Conservation (phyloP, 1,140 invertebrate genomes). For the Megalopta genalis region DNA sequence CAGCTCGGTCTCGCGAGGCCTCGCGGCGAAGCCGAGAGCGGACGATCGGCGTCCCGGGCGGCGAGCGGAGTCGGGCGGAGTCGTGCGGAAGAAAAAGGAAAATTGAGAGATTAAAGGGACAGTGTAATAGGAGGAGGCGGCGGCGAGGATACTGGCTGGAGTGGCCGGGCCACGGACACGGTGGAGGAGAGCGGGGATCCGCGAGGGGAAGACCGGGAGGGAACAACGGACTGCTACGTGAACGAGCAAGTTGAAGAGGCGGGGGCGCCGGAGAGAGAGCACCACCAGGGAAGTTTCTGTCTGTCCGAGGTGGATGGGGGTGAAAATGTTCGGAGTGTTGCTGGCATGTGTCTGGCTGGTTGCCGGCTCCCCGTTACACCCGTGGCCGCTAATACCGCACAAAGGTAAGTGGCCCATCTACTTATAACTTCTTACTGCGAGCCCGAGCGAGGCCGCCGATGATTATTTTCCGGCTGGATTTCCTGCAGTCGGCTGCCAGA, state of each 20-base stretch:
- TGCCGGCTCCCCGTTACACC: slow-evolving; percentile 62
- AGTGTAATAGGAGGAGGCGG: not conserved
- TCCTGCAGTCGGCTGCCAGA: too few relatives aligned
- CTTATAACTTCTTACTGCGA: slow-evolving; percentile 30
- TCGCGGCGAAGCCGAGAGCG: too few relatives aligned
- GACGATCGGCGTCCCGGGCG: too few relatives aligned
- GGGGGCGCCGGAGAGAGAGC: slow-evolving; percentile 26
- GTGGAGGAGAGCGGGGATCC: not conserved
- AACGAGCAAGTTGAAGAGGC: slow-evolving; percentile 38
- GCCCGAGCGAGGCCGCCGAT: not conserved
- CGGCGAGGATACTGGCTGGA: not conserved
- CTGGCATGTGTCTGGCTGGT: slow-evolving; percentile 65
- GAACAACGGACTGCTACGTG: slow-evolving; percentile 28
- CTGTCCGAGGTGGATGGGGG: slow-evolving; percentile 56
- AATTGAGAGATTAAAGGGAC: slow-evolving; percentile 2
- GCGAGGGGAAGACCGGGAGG: slow-evolving; percentile 19
- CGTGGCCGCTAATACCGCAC: slow-evolving; percentile 58
- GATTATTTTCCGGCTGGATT: slow-evolving; percentile 1
- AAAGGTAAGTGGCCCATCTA: slow-evolving; percentile 56
- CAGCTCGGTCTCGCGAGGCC: too few relatives aligned
- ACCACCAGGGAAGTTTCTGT: slow-evolving; percentile 52
- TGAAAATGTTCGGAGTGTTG: slow-evolving; percentile 64
- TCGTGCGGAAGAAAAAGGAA: not conserved
- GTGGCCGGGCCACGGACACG: not conserved
- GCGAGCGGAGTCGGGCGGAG: too few relatives aligned